Conservation (phyloP, 2,888 invertebrate genomes). For the Endomychus coccineus region DNA sequence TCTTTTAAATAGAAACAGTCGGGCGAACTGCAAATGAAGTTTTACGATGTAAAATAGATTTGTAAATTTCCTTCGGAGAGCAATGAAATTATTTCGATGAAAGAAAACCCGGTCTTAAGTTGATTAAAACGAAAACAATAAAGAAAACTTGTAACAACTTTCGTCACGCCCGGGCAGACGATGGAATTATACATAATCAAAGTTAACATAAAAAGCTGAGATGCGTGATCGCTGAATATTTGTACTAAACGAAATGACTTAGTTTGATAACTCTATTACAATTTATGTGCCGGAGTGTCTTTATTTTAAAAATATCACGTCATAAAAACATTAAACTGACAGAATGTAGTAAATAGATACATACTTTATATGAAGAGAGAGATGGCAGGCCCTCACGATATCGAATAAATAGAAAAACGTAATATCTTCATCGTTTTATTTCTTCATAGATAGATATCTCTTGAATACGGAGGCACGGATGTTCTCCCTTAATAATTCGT, state of each 20-base stretch:
- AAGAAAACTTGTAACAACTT: constrained; percentile 30
- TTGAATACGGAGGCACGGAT: too few species aligned
- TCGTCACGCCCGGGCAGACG: constrained; percentile 27
- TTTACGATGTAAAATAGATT: too few species aligned
- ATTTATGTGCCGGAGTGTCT: constrained; percentile 13
- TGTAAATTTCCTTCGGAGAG: too few species aligned
- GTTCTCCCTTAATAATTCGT: too few species aligned
- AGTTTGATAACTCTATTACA: constrained; percentile 29
- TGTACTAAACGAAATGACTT: constrained; percentile 21
- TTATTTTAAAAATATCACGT: constrained; percentile 14
- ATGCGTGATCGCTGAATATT: constrained; percentile 29
- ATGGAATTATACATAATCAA: constrained; percentile 23
- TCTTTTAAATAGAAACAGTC: too few species aligned
- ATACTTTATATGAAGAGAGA: too few species aligned
- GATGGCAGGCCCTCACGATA: too few species aligned
- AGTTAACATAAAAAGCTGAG: constrained; percentile 22
- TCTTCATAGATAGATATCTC: too few species aligned
- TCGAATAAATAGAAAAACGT: too few species aligned
- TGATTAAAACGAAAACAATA: constrained; percentile 37
- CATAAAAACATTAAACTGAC: constrained; percentile 13
- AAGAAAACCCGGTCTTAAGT: constrained; percentile 29
- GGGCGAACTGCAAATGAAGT: too few species aligned
- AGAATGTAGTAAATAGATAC: too few species aligned
- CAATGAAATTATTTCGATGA: background rate
- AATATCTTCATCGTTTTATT: too few species aligned